These are phyloP conservation scores for Meta bourneti DNA, from an alignment of 2,888 invertebrate genomes.

Conservation along the genomic window DNA sequence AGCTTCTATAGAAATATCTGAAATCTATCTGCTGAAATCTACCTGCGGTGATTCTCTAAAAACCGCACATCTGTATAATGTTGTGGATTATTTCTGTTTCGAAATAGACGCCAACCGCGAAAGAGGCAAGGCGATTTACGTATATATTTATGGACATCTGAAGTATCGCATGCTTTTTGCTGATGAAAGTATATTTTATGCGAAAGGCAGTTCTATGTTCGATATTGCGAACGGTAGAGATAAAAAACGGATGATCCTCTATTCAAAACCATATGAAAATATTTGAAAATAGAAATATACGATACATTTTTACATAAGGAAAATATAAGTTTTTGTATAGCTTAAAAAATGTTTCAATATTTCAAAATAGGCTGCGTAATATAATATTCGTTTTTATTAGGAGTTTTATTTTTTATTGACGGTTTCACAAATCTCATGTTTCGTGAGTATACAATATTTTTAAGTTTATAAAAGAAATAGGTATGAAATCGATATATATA, in stretches of 20 bases:
- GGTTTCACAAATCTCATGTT: not conserved
- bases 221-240: constrained; percentile 49
- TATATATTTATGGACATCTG: constrained; percentile 39
- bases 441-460: not conserved
- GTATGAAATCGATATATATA: no score
- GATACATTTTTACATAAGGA: not conserved
- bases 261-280: not conserved
- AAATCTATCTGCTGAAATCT: constrained; percentile 4
- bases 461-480: not conserved
- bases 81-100: constrained; percentile 34
- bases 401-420: not conserved
- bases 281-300: not conserved
- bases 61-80: constrained; percentile 22
- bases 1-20: not conserved
- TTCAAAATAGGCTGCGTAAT: not conserved
- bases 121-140: constrained; percentile 22
- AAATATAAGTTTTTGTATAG: not conserved
- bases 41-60: not conserved
- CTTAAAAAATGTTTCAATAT: not conserved
- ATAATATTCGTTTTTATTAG: not conserved
- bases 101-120: not conserved
- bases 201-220: not conserved
- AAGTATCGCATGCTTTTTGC: constrained; percentile 45
- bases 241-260: constrained; percentile 12
- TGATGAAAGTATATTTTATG: constrained; percentile 37